phyloP scores from a whole-genome alignment of 2,797 vertebrate species.

The Malacoraja senta region DNA sequence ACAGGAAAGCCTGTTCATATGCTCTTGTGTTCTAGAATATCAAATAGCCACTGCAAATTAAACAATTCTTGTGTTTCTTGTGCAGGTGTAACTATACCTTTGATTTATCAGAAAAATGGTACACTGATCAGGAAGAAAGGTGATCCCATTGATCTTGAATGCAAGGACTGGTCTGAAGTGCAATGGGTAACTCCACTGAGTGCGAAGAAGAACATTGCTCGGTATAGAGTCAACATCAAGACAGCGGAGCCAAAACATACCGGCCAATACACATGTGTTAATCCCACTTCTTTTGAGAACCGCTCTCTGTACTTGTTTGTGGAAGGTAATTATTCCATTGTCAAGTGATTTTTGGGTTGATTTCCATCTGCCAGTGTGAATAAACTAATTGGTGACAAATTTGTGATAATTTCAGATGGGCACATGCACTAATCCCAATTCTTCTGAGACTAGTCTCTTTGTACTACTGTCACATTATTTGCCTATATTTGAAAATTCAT shows the following conservation, averaged over 20 bases:
- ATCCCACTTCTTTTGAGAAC: constrained; percentile 54
- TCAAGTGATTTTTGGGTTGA: neutral
- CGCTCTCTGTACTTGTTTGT: constrained; percentile 80
- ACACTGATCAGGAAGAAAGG: constrained; percentile 14
- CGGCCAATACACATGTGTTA: constrained; percentile 76
- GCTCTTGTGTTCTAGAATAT: neutral
- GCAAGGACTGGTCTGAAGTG: constrained; percentile 46
- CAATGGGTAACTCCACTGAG: constrained; percentile 47
- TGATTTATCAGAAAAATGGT: neutral
- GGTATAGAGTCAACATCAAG: constrained; percentile 39
- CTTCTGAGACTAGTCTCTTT: no score
- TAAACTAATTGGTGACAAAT: neutral
- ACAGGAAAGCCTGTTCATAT: no score
- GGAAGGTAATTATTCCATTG: constrained; percentile 67
- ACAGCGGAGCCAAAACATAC: constrained; percentile 55
- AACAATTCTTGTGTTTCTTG: neutral
- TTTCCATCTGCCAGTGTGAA: neutral
- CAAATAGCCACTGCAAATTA: neutral
- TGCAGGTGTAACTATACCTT: neutral
- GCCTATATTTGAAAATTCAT: neutral
- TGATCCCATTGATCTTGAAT: neutral
- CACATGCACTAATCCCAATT: no score
- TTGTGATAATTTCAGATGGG: neutral
- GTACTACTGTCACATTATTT: neutral
- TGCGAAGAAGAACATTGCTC: constrained; percentile 52